Evolutionary conservation across 1,140 invertebrate species (phyloP).

Genomic region (Papilio polyxenes): DNA sequence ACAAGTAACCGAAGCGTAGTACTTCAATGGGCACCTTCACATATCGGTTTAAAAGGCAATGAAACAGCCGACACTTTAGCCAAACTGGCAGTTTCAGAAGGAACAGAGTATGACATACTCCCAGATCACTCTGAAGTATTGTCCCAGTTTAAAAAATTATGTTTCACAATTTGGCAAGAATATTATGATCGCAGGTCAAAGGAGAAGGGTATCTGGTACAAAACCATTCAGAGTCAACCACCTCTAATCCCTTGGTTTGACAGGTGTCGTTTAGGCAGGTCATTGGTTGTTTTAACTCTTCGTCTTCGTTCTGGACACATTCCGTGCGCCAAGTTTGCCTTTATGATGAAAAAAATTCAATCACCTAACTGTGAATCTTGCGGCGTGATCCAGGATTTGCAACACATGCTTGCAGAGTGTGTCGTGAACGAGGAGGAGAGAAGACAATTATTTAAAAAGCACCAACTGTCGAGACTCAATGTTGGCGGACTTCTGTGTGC

Average conservation of each 20-base stretch:
- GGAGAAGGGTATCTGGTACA: conserved; percentile 6
- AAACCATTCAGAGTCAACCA: background rate
- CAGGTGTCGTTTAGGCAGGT: background rate
- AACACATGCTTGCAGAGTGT: background rate
- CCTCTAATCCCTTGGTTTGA: background rate
- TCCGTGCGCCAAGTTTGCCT: background rate
- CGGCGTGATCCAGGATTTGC: background rate
- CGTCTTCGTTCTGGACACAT: background rate
- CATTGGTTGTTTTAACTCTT: background rate
- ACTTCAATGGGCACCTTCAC: background rate
- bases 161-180: background rate
- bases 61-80: background rate
- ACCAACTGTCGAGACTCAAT: background rate
- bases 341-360: background rate
- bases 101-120: background rate
- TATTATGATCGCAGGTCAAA: background rate
- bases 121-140: background rate
- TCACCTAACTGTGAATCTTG: background rate
- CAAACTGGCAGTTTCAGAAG: background rate
- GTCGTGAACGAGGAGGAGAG: background rate
- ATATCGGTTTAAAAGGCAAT: background rate
- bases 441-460: background rate
- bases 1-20: too few species aligned
- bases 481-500: background rate
- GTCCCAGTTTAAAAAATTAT: background rate